phyloP scores from a whole-genome alignment of 2,113 vertebrate genomes.

The Progne subis region DNA sequence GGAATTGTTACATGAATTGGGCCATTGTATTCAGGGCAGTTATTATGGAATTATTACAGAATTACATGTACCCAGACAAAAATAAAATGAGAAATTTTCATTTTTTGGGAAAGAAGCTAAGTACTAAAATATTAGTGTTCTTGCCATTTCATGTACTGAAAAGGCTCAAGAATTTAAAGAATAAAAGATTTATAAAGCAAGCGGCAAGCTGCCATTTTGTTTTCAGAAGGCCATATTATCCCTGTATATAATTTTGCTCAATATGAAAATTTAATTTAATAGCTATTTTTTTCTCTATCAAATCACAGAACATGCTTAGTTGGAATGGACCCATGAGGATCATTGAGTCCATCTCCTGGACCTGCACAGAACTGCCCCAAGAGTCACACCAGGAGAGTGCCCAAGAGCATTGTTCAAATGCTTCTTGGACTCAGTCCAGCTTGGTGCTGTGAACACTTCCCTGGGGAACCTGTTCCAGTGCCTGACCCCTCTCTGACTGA shows the following conservation, averaged over 20 bases:
- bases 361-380: not conserved
- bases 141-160: not conserved
- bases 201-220: not conserved
- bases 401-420: not conserved
- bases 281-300: not conserved
- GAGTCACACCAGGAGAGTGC: not conserved
- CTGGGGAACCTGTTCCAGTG: not conserved
- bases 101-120: not conserved
- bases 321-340: not conserved
- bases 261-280: not conserved
- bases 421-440: not conserved
- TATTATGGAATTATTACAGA: not conserved
- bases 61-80: not conserved
- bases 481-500: not conserved
- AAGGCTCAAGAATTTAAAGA: not conserved
- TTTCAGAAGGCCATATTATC: not conserved
- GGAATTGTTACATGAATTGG: not conserved
- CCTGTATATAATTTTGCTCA: not conserved
- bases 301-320: not conserved
- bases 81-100: not conserved
- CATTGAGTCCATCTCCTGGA: not conserved
- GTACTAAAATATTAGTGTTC: not conserved
- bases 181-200: not conserved
- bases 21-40: not conserved
- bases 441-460: not conserved